phyloP scores from a whole-genome alignment of 1,140 invertebrate genomes.

The Physella acuta region DNA sequence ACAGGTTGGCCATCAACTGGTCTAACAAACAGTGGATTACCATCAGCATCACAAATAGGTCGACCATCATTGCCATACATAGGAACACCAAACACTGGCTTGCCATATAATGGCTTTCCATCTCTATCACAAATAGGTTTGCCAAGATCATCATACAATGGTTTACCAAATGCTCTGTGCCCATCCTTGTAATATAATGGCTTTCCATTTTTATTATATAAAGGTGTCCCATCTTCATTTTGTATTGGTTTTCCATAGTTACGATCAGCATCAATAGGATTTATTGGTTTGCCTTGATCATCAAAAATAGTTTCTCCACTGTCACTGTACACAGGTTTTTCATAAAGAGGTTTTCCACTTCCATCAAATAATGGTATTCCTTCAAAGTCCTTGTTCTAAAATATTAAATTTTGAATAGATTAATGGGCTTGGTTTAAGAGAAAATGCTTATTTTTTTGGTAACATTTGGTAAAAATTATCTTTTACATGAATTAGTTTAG shows the following conservation, averaged over 20 bases:
- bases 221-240: neutral
- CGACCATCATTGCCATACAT: neutral
- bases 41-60: neutral
- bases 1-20: neutral
- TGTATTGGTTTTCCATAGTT: neutral
- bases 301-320: neutral
- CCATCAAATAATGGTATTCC: neutral
- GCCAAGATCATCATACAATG: neutral
- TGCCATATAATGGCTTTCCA: neutral
- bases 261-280: neutral
- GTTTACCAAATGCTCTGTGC: neutral
- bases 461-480: too few species aligned
- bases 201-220: neutral
- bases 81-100: neutral
- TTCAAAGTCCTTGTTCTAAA: neutral
- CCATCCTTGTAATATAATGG: conserved; percentile 6
- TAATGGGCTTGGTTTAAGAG: too few species aligned
- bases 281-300: neutral
- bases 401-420: neutral
- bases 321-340: neutral
- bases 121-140: neutral
- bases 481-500: too few species aligned
- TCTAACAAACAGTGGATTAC: neutral
- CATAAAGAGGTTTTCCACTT: neutral
- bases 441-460: too few species aligned